phyloP scores from a whole-genome alignment of 2,797 vertebrate genomes.

The Parambassis ranga region DNA sequence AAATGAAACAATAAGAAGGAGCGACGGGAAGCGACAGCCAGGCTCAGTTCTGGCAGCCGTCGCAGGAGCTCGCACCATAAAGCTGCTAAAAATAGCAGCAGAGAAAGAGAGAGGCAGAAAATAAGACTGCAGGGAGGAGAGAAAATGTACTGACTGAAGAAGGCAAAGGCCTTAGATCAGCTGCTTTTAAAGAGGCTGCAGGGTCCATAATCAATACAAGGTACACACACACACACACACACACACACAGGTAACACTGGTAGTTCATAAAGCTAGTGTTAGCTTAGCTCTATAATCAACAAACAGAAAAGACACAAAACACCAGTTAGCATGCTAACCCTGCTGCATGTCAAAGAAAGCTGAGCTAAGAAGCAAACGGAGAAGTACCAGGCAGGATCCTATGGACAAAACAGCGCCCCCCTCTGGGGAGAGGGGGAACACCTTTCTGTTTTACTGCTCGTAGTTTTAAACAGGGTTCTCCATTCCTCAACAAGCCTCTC shows the following conservation, averaged over 20 bases:
- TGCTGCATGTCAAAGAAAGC: too few relatives aligned
- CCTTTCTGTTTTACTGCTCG: too few relatives aligned
- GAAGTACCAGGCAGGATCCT: too few relatives aligned
- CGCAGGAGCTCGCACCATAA: slow-evolving; percentile 12
- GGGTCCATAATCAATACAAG: background rate
- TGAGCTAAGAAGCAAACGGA: too few relatives aligned
- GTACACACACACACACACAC: background rate
- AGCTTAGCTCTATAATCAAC: background rate
- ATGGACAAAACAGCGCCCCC: too few relatives aligned
- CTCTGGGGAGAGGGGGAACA: too few relatives aligned
- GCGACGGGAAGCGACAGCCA: background rate
- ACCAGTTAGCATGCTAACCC: too few relatives aligned
- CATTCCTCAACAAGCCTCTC: too few relatives aligned
- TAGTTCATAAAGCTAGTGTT: background rate
- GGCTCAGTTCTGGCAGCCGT: slow-evolving; percentile 23
- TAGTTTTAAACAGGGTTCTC: too few relatives aligned
- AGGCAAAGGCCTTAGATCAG: background rate
- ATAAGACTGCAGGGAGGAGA: background rate
- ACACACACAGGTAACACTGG: background rate
- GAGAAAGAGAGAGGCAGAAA: slow-evolving; percentile 3
- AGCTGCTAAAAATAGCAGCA: slow-evolving; percentile 50
- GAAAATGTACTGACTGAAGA: background rate
- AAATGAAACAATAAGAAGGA: slow-evolving; percentile 32
- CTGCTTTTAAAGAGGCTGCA: background rate
- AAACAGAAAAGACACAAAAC: background rate